Evolutionary conservation across 1,140 invertebrate species (phyloP), one percentile per base, ranked within the genome.

Genomic region (Drosophila mojavensis): DNA sequence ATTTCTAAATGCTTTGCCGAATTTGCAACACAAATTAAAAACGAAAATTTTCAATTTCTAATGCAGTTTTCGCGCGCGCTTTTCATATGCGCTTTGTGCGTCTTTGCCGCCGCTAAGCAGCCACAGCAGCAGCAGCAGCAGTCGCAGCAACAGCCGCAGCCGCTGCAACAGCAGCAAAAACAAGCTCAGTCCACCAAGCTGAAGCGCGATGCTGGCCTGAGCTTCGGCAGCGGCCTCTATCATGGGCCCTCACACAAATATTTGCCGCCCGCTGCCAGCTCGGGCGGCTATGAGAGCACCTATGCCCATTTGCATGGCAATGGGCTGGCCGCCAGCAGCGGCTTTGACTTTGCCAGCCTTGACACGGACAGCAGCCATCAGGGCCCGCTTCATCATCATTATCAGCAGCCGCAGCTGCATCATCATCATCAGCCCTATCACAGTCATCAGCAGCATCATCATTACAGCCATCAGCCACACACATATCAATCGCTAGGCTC

Each of bases 211-310:
- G 78, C 78, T 17, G 69, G 64, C 0, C 26, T 77, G 0, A 77
- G 69, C 51, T 77, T 74, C 56, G 78, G 77, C 69, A 73, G 51
- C 26, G 61, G 78, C 30, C 7, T 66, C 13, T 89, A 89, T 24
- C 84, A 89, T 47, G 84, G 84, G 15, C 84, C 84, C 51, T 89
- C 84, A 9, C 85, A 89, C 68, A 89, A 89, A 43, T 89, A 89
- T 9, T 41, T 89, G 67, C 84, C 84, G 11, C 84, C 84, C 20
- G 51, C 53, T 10, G 13, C 63, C 36, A 39, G 36, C 24, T 62
- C 54, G 0, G 51, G 26, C 7, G 48, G 76, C 26, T 76, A 66
- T 13, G 76, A 80, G 11, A 81, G 81, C 36, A 72, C 56, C 51
- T 84, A 83, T 6, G 33, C 69, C 3, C 5, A 39, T 3, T 24